Conservation (phyloP, 2,888 invertebrate genomes). For the Oegoconia quadripuncta region DNA sequence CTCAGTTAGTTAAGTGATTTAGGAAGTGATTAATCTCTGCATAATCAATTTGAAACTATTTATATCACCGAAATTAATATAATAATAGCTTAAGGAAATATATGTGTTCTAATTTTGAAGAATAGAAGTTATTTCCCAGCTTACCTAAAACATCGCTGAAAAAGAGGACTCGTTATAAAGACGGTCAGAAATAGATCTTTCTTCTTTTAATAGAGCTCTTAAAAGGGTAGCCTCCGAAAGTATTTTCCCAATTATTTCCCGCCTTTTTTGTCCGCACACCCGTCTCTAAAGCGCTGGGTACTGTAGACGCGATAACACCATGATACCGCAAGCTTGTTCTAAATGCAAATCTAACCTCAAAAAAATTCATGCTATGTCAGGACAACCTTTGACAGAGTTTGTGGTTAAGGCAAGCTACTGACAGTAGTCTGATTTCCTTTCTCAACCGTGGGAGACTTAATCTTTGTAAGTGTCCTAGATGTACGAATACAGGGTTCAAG, state of each 20-base stretch:
- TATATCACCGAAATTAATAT: no score
- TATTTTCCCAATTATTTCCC: conserved; percentile 37
- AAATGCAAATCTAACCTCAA: conserved; percentile 51
- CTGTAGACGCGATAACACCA: conserved; percentile 40
- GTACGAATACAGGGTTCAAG: no score
- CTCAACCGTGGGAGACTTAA: no score
- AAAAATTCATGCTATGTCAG: conserved; percentile 23
- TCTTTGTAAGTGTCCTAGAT: no score
- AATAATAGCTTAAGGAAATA: no score
- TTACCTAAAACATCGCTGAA: conserved; percentile 10
- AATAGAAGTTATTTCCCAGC: conserved; percentile 15
- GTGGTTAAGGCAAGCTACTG: no score
- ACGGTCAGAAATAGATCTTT: conserved; percentile 27
- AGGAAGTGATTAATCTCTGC: no score
- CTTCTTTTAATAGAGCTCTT: conserved; percentile 47
- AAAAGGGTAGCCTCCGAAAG: conserved; percentile 45
- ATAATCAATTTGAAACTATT: no score
- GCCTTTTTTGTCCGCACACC: conserved; percentile 30
- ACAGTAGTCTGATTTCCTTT: no score
- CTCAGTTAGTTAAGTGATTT: no score
- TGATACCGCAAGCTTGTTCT: conserved; percentile 35
- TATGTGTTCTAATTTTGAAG: no score
- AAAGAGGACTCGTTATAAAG: conserved; percentile 7
- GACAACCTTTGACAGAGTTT: background rate
- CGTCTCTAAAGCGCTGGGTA: conserved; percentile 32